These are phyloP conservation scores for Dendrophyllia cribrosa DNA, from an alignment of 64 coral and sea anemone genomes.

Conservation along the genomic window DNA sequence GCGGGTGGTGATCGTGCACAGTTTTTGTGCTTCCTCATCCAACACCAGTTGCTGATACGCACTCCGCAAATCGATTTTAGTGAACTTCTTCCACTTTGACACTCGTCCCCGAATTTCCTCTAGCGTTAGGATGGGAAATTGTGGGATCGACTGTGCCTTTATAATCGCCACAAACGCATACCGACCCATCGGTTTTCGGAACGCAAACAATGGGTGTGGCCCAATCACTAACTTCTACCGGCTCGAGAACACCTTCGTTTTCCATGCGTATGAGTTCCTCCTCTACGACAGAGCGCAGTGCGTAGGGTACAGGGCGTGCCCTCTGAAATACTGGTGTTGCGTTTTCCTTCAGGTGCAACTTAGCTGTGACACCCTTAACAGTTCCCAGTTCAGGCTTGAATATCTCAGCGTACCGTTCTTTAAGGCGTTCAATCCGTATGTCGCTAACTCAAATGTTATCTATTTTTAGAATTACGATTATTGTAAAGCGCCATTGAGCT, in stretches of 20 bases:
- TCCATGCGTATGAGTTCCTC: conserved; percentile 29
- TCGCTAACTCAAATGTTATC: background rate
- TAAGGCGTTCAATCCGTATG: background rate
- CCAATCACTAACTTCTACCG: conserved; percentile 25
- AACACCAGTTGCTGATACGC: conserved; percentile 23
- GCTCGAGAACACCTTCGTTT: conserved; percentile 19
- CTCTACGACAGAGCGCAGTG: conserved; percentile 1
- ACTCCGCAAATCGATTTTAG: conserved; percentile 16
- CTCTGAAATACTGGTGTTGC: conserved; percentile 7
- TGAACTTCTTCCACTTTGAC: conserved; percentile 31
- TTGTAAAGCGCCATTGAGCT: too few species aligned
- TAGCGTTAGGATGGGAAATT: background rate
- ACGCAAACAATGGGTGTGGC: conserved; percentile 32
- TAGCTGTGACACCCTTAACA: background rate
- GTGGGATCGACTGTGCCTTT: conserved; percentile 21
- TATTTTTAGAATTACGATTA: too few species aligned
- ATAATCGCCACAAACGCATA: conserved; percentile 39
- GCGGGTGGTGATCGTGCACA: conserved; percentile 32
- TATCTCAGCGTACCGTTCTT: background rate
- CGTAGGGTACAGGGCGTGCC: conserved; percentile 31
- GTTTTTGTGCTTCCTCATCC: background rate
- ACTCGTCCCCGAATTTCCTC: conserved; percentile 8
- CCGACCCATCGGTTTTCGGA: conserved; percentile 11
- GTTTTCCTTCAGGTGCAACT: background rate
- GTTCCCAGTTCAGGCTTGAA: conserved; percentile 3